A percentile compares a stretch with the other conserved stretches of the same genome.
These are phyloP conservation scores for Trachymyrmex septentrionalis DNA, from an alignment of 1,140 invertebrate species.

Conservation along the genomic window DNA sequence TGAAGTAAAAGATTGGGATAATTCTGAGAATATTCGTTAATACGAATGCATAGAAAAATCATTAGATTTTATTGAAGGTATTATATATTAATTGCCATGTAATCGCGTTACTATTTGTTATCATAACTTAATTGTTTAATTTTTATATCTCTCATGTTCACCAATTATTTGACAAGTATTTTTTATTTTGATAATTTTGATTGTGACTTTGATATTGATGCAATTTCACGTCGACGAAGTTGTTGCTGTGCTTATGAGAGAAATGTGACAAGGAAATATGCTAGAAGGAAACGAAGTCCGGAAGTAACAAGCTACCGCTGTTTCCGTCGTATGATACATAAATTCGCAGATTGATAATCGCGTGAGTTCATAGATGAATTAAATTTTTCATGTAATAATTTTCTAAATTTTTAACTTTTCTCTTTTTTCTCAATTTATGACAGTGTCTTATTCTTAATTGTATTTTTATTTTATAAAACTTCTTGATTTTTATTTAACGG, in stretches of 20 bases:
- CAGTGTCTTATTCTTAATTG: neutral
- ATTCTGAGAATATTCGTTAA: neutral
- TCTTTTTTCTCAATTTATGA: neutral
- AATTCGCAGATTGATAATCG: constrained; percentile 15
- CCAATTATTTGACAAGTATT: constrained; percentile 7
- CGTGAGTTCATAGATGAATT: constrained; percentile 12
- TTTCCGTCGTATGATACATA: constrained; percentile 68
- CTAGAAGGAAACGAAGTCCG: constrained; percentile 57
- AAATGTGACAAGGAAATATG: constrained; percentile 66
- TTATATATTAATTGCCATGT: neutral
- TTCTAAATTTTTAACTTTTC: neutral
- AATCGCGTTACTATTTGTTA: neutral
- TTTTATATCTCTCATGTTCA: neutral
- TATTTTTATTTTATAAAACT: constrained; percentile 1
- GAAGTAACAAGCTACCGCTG: constrained; percentile 60
- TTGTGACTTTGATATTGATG: neutral
- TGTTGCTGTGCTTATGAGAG: neutral
- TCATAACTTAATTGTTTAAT: neutral
- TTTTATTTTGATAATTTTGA: neutral
- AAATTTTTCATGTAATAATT: constrained; percentile 20
- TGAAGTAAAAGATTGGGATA: neutral
- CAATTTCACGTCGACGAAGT: neutral
- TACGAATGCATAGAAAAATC: neutral
- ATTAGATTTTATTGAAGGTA: neutral
- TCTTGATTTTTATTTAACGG: neutral